Conservation (phyloP, 30 jellyfish, hydroid and myxozoan genomes). For the Mastigias papua region DNA sequence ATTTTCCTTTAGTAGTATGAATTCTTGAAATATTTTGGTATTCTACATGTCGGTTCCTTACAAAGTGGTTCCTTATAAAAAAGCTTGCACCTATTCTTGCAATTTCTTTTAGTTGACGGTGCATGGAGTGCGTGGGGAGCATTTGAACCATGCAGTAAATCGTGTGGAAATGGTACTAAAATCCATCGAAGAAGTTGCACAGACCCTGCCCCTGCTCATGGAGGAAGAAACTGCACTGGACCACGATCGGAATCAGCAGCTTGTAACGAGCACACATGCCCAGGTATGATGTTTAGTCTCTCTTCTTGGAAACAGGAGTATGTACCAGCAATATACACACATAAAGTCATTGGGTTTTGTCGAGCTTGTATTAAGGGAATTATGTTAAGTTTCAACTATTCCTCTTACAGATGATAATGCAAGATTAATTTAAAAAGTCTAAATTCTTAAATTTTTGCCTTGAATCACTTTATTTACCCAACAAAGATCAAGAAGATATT, state of each 20-base stretch:
- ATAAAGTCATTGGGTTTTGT: too few relatives aligned
- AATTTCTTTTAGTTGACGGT: not conserved
- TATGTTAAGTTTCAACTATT: too few relatives aligned
- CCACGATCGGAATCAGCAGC: not conserved
- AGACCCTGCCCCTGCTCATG: constrained; percentile 1
- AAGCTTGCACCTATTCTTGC: not conserved
- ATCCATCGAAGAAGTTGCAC: not conserved
- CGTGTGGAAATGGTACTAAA: constrained; percentile 7
- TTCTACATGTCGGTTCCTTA: not conserved
- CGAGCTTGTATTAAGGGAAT: too few relatives aligned
- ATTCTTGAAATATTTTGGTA: too few relatives aligned
- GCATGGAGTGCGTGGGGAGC: constrained; percentile 3
- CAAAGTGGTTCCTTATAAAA: not conserved
- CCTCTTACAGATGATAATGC: too few relatives aligned
- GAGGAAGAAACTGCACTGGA: constrained; percentile 17
- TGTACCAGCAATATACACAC: too few relatives aligned
- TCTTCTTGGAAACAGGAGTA: too few relatives aligned
- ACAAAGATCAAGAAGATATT: too few relatives aligned
- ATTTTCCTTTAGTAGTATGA: too few relatives aligned
- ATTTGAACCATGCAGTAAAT: constrained; percentile 12
- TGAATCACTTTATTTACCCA: too few relatives aligned
- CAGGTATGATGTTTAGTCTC: not conserved
- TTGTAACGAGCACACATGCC: not conserved
- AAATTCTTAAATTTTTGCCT: too few relatives aligned
- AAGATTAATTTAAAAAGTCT: too few relatives aligned